Conservation (phyloP, 2,113 vertebrate species). For the Lepus timidus region DNA sequence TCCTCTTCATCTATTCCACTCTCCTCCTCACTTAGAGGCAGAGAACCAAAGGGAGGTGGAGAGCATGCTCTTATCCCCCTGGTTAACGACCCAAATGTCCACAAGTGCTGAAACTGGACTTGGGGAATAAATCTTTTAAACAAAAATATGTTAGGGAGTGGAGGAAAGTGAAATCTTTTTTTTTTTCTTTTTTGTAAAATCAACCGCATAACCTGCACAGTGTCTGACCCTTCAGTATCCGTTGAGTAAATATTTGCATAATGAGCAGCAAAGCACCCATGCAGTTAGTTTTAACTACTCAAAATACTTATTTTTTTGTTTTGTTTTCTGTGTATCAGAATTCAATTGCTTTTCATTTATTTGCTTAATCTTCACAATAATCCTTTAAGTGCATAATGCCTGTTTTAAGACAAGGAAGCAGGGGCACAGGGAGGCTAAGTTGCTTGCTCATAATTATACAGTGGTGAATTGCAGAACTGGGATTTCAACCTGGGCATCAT, state of each 20-base stretch:
- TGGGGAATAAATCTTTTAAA: too few species aligned
- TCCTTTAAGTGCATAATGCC: not conserved
- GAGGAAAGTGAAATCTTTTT: not conserved
- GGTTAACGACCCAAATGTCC: too few species aligned
- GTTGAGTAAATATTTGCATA: not conserved
- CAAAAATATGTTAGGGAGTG: not conserved
- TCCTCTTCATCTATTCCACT: too few species aligned
- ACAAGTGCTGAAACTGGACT: too few species aligned
- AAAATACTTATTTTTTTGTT: not conserved
- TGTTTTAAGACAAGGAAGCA: not conserved
- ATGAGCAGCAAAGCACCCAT: not conserved
- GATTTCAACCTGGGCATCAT: not conserved
- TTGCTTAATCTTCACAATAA: not conserved
- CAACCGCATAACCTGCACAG: not conserved
- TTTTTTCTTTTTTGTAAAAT: not conserved
- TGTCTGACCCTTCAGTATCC: not conserved
- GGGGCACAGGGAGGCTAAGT: not conserved
- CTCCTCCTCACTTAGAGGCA: too few species aligned
- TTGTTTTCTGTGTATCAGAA: not conserved
- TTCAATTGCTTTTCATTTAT: not conserved
- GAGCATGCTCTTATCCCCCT: too few species aligned
- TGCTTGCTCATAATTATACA: not conserved
- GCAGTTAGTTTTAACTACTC: not conserved
- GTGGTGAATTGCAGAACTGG: slow-evolving; percentile 16
- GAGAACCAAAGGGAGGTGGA: too few species aligned